Percentiles rank a stretch among this genome's conserved stretches.
Conservation (phyloP, 2,113 vertebrate species). For the Odocoileus virginianus region DNA sequence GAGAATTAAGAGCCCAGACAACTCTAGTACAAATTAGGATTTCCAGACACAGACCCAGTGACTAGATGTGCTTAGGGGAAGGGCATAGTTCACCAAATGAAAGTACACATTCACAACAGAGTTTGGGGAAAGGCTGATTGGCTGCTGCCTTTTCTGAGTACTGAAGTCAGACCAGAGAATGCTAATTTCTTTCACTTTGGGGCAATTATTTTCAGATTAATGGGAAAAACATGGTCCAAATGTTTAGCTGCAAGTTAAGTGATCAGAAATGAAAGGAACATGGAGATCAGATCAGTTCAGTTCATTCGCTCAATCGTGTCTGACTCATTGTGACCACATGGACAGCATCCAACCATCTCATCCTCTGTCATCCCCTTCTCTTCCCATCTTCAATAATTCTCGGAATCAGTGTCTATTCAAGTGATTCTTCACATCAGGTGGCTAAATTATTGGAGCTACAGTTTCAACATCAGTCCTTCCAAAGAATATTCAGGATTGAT, state of each 20-base stretch:
- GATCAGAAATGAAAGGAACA: neutral
- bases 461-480: neutral
- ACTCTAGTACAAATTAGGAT: neutral
- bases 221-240: neutral
- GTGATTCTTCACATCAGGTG: neutral
- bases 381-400: neutral
- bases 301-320: neutral
- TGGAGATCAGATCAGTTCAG: neutral
- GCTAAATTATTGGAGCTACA: neutral
- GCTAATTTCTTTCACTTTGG: neutral
- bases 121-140: neutral
- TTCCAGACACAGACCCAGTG: neutral
- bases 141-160: neutral
- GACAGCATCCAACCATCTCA: neutral
- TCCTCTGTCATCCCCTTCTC: neutral
- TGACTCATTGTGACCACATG: neutral
- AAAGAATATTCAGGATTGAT: neutral
- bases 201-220: neutral
- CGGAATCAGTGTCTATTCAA: neutral
- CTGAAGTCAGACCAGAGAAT: neutral
- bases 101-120: neutral
- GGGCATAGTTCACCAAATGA: neutral
- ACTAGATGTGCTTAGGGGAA: neutral
- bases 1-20: neutral
- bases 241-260: neutral